Base-by-base conservation (phyloP, 2,797 vertebrate species). In the Picus viridis region DNA sequence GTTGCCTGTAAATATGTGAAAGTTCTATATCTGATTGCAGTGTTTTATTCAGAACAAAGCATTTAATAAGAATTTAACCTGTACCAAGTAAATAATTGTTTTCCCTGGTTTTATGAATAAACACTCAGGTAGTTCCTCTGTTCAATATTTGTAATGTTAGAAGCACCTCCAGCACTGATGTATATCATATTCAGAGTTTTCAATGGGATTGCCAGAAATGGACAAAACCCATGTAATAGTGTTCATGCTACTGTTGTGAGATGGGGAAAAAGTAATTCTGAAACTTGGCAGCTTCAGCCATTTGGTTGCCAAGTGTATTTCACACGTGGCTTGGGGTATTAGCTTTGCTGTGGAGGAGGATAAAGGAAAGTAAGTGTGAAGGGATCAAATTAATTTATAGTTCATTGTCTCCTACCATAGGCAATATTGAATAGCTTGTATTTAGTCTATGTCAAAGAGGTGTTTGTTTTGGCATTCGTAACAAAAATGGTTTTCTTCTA, bases 381-480 rank as follows among this genome's bases (percentile, higher is more conserved):
- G 70, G 79, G 86, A 89, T 87, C 63, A 79, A 32, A 77, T 85
- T 90, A 19, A 41, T 62, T 79, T 75, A 16, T 24, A 59, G 72
- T 56, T 82, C 26, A 49, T 71, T 79, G 58, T 79, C 30, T 14
- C 15, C 49, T 26, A 34, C 54, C 16, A 17, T 39, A 43, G 81
- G 54, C 34, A 57, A 22, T 51, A 39, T 63, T 81, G 70, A 94
- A 80, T 80, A 71, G 63, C 71, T 89, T 88, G 54, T 12, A 15
- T 20, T 73, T 16, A 27, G 41, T 15, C 57, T 64, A 3, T 77
- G 32, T 68, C 43, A 30, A 27, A 68, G 45, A 49, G 23, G 57
- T 92, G 16, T 69, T 96, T 67, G 26, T 78, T 88, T 16, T 83
- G 63, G 69, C 87, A 65, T 61, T 56, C 24, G 58, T 71, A 85